Conservation (phyloP, 2,797 vertebrate species). For the Choloepus didactylus region DNA sequence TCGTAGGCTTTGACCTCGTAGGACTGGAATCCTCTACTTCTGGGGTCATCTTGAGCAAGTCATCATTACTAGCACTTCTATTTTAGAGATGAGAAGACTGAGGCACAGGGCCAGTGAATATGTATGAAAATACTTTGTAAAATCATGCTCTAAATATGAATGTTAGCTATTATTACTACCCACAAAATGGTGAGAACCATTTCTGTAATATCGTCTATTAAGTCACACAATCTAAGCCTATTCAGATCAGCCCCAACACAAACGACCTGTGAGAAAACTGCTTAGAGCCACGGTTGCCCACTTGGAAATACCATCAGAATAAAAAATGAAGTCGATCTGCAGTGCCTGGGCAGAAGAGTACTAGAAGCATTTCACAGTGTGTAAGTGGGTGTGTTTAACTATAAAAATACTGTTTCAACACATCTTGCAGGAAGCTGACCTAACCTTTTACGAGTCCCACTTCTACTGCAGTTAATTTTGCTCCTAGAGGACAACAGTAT, state of each 20-base stretch:
- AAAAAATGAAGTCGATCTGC: background rate
- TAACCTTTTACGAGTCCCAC: background rate
- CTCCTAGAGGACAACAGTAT: background rate
- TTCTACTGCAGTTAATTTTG: background rate
- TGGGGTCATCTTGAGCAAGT: background rate
- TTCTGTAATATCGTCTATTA: background rate
- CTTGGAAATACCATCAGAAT: conserved; percentile 28
- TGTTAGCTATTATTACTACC: background rate
- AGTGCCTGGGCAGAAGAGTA: background rate
- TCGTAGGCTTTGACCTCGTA: background rate
- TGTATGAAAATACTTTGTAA: conserved; percentile 40
- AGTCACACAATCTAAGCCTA: background rate
- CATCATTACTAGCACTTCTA: background rate
- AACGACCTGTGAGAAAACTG: background rate
- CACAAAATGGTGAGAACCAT: conserved; percentile 1
- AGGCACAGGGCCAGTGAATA: background rate
- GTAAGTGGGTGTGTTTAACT: background rate
- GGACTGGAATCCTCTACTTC: background rate
- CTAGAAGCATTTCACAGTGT: background rate
- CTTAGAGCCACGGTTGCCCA: background rate
- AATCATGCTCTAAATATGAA: background rate
- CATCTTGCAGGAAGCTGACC: conserved; percentile 25
- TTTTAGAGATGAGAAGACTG: background rate
- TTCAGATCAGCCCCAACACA: background rate
- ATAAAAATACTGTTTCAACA: background rate